These are phyloP conservation scores for Acrobasis consociella DNA, from an alignment of 2,888 invertebrate genomes.

Conservation along the genomic window DNA sequence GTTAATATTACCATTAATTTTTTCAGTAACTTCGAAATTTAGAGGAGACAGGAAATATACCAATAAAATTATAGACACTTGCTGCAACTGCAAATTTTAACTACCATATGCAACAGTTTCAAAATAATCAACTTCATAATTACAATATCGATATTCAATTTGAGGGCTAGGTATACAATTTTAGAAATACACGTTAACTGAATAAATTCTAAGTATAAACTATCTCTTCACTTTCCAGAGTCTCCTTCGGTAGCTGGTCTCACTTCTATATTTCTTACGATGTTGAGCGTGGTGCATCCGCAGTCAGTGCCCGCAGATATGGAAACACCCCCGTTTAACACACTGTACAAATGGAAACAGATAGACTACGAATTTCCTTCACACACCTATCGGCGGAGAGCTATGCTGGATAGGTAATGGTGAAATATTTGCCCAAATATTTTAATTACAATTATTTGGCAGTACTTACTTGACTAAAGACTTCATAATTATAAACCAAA, in stretches of 20 bases:
- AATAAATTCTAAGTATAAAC: slow-evolving; percentile 5
- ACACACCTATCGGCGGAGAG: slow-evolving; percentile 79
- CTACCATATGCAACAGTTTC: no score
- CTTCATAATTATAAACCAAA: no score
- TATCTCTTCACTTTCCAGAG: slow-evolving; percentile 46
- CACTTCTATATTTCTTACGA: slow-evolving; percentile 73
- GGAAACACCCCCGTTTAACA: slow-evolving; percentile 81
- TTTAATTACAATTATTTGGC: no score
- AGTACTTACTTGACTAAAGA: no score
- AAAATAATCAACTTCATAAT: no score
- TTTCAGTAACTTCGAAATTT: no score
- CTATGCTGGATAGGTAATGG: slow-evolving; percentile 81
- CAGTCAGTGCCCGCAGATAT: slow-evolving; percentile 67
- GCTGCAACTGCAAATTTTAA: no score
- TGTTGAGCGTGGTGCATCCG: slow-evolving; percentile 66
- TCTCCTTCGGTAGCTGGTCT: slow-evolving; percentile 54
- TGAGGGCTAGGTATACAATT: no score
- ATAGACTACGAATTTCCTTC: slow-evolving; percentile 88
- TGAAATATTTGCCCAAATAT: neutral
- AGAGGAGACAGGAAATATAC: no score
- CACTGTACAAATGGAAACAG: slow-evolving; percentile 88
- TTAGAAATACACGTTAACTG: neutral
- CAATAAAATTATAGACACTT: no score
- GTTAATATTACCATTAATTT: no score
- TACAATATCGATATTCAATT: no score